Conservation (phyloP, 30 jellyfish, hydroid and myxozoan species). For the Aurelia aurita region DNA sequence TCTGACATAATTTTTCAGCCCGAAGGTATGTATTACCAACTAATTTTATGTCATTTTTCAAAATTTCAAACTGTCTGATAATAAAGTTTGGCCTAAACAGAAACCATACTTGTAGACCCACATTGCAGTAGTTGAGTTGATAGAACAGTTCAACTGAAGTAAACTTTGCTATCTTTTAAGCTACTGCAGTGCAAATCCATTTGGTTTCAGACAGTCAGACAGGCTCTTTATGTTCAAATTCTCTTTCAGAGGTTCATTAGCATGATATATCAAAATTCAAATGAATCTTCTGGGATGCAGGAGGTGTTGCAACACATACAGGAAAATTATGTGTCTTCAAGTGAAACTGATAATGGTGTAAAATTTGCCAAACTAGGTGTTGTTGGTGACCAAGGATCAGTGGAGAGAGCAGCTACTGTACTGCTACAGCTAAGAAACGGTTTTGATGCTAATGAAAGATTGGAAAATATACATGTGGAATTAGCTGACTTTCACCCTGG, state of each 20-base stretch:
- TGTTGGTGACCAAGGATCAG: constrained; percentile 22
- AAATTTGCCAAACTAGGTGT: constrained; percentile 8
- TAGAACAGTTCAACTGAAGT: too few relatives aligned
- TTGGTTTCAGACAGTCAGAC: too few relatives aligned
- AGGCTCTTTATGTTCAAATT: too few relatives aligned
- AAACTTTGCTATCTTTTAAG: too few relatives aligned
- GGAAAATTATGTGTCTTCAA: not conserved
- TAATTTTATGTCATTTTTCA: too few relatives aligned
- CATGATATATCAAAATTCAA: constrained; percentile 20
- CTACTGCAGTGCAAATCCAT: too few relatives aligned
- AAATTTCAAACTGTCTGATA: too few relatives aligned
- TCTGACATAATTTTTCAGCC: too few relatives aligned
- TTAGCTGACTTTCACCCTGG: constrained; percentile 42
- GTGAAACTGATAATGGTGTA: not conserved
- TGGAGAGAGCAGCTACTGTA: constrained; percentile 26
- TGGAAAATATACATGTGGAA: constrained; percentile 14
- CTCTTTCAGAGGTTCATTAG: not conserved
- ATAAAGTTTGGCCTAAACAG: too few relatives aligned
- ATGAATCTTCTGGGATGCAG: constrained; percentile 17
- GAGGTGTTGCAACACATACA: constrained; percentile 21
- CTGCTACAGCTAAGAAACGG: constrained; percentile 11
- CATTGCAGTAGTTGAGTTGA: too few relatives aligned
- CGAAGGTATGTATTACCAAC: too few relatives aligned
- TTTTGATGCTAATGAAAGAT: constrained; percentile 18
- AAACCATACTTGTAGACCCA: too few relatives aligned